Percentiles rank a stretch among this genome's conserved stretches.
phyloP scores from a whole-genome alignment of 2,797 vertebrate species.

The Peromyscus nudipes region DNA sequence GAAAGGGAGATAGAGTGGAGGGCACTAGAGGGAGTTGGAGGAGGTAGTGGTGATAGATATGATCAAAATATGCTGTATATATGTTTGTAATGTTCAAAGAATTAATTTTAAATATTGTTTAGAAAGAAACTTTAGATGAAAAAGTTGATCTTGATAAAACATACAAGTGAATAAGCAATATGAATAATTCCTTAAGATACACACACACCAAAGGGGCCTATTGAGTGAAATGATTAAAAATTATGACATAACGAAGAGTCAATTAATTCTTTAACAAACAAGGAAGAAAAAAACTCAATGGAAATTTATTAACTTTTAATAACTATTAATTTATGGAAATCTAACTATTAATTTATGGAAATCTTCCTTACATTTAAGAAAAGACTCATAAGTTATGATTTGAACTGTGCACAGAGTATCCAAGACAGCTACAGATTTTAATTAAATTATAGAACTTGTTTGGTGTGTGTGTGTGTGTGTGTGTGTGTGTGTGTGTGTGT shows the following conservation, averaged over 20 bases:
- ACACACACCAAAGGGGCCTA: not conserved
- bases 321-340: not conserved
- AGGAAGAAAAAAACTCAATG: not conserved
- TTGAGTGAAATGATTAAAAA: not conserved
- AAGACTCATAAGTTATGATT: not conserved
- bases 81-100: not conserved
- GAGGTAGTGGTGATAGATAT: not conserved
- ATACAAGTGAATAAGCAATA: not conserved
- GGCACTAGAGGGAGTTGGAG: not conserved
- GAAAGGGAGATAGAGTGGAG: not conserved
- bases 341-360: not conserved
- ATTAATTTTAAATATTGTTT: not conserved
- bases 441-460: not conserved
- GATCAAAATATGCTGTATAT: not conserved
- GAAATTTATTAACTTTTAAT: not conserved
- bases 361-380: not conserved
- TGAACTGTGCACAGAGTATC: not conserved
- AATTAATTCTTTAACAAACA: too few species aligned
- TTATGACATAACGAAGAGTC: not conserved
- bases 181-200: not conserved
- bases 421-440: not conserved
- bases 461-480: too few species aligned
- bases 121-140: not conserved
- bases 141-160: not conserved
- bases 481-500: not conserved